These are phyloP conservation scores for Anabas testudineus DNA, from an alignment of 2,797 vertebrate species.

Conservation along the genomic window DNA sequence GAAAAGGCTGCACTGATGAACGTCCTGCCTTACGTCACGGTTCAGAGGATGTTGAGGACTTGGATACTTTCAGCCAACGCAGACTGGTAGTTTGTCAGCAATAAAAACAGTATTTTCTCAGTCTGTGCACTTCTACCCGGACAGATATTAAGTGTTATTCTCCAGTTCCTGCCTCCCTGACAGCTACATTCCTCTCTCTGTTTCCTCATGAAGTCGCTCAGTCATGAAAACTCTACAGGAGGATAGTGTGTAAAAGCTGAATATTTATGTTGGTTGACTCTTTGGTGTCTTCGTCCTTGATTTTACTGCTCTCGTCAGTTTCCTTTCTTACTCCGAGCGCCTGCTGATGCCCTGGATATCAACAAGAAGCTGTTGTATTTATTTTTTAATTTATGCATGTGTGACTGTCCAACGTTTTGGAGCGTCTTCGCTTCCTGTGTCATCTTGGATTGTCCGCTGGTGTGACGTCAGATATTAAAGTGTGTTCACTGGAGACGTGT, in stretches of 20 bases:
- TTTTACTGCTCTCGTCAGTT: slow-evolving; percentile 36
- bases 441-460: slow-evolving; percentile 43
- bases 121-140: slow-evolving; percentile 2
- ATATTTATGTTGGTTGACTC: slow-evolving; percentile 37
- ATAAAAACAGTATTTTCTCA: slow-evolving; percentile 47
- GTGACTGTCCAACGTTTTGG: slow-evolving; percentile 65
- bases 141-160: slow-evolving; percentile 7
- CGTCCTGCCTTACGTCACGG: not conserved
- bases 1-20: slow-evolving; percentile 8
- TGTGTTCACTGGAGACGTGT: slow-evolving; percentile 8
- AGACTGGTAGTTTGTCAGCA: slow-evolving; percentile 19
- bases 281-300: slow-evolving; percentile 15
- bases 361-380: slow-evolving; percentile 67
- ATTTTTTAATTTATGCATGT: slow-evolving; percentile 78
- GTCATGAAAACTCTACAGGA: slow-evolving; percentile 11
- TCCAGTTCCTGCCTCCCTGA: slow-evolving; percentile 7
- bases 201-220: slow-evolving; percentile 30
- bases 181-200: slow-evolving; percentile 13
- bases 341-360: slow-evolving; percentile 41
- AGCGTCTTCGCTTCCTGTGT: slow-evolving; percentile 54
- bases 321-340: slow-evolving; percentile 27
- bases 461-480: slow-evolving; percentile 30
- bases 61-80: slow-evolving; percentile 31
- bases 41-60: not conserved
- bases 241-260: slow-evolving; percentile 20